Evolutionary conservation across 2,113 vertebrate species (phyloP), one percentile per base, ranked within the genome.

Genomic region (Callionymus lyra): DNA sequence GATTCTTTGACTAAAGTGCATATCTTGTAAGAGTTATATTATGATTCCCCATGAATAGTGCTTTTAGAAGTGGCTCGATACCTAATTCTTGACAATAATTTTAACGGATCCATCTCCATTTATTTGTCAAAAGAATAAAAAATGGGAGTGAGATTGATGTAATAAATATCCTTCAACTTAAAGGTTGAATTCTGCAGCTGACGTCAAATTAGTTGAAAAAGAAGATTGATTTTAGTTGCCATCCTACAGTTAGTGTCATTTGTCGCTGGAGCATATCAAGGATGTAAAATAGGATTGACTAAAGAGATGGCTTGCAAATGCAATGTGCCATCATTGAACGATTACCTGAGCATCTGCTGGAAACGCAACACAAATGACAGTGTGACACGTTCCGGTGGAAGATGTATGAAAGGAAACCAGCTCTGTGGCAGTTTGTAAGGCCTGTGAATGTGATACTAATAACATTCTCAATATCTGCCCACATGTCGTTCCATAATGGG

Each of bases 371-470:
- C 59, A 46, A 56, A 68, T 63, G 63, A 59, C 45, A 38, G 44
- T 15, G 56, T 38, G 63, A 72, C 62, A 56, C 51, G 15, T 55
- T 70, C 65, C 74, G 40, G 51, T 53, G 14, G 39, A 60, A 68
- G 56, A 79, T 41, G 36, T 62, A 77, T 74, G 70, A 63, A 77
- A 72, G 60, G 17, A 48, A 58, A 9, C 47, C 50, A 42, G 70
- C 56, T 56, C 63, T 15, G 35, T 58, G 69, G 56, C 74, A 70
- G 42, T 70, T 77, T 70, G 79, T 68, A 72, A 72, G 61, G 48
- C 65, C 65, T 38, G 40, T 59, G 65, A 79, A 77, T 72, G 68
- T 44, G 65, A 63, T 65, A 59, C 71, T 75, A 75, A 79, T 75
- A 75, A 72, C 57, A 63, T 68, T 67, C 61, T 66, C 64, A 63